Percentiles rank a stretch among this genome's conserved stretches.
Conservation (phyloP, 2,888 invertebrate species). For the Ephialtes manifestator region DNA sequence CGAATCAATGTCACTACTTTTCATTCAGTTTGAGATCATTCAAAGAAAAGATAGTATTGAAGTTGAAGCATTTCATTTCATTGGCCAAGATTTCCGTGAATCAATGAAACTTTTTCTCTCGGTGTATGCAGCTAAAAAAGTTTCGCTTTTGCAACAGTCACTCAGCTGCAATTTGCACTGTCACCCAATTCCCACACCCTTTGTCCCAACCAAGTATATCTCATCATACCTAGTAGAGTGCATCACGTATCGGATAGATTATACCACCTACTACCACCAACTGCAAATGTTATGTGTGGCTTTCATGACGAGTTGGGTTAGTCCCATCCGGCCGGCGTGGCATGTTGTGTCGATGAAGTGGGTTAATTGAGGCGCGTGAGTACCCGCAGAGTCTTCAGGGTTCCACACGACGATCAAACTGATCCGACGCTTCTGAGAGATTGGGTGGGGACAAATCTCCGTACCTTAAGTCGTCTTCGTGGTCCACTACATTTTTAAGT, state of each 20-base stretch:
- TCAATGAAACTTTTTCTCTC: too few relatives aligned
- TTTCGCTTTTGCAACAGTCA: too few relatives aligned
- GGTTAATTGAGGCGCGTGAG: constrained; percentile 68
- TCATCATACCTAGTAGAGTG: constrained; percentile 19
- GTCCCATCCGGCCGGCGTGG: constrained; percentile 42
- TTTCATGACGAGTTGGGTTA: constrained; percentile 63
- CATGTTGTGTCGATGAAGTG: constrained; percentile 65
- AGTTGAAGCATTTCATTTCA: too few relatives aligned
- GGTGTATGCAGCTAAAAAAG: too few relatives aligned
- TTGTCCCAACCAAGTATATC: constrained; percentile 25
- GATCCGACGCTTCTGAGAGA: constrained; percentile 42
- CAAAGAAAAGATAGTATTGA: too few relatives aligned
- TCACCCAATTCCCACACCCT: constrained; percentile 67
- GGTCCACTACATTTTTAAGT: background rate
- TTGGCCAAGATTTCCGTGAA: too few relatives aligned
- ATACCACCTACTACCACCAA: constrained; percentile 45
- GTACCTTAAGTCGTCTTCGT: constrained; percentile 47
- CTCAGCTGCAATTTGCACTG: constrained; percentile 16
- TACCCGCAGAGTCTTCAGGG: constrained; percentile 63
- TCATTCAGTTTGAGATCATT: too few relatives aligned
- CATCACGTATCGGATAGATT: constrained; percentile 51
- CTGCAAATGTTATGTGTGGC: constrained; percentile 29
- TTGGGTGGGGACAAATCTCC: constrained; percentile 49
- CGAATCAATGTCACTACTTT: too few relatives aligned
- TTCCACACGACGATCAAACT: constrained; percentile 55